phyloP scores from a whole-genome alignment of 2,113 vertebrate species.

The Corvus moneduloides region DNA sequence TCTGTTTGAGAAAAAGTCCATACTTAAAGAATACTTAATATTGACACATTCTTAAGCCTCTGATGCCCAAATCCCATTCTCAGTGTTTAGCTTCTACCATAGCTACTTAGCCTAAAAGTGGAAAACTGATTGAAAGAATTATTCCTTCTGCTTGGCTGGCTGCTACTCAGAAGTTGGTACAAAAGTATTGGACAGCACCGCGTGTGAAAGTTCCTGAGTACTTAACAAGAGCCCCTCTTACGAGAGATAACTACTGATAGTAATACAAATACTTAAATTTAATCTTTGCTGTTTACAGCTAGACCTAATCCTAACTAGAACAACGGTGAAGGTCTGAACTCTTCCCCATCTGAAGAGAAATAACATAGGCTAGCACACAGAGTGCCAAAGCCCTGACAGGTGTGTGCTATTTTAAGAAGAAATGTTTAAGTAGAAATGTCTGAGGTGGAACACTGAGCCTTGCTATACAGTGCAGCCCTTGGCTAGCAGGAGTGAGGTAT shows the following conservation, averaged over 20 bases:
- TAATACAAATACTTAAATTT: neutral
- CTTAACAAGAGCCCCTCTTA: neutral
- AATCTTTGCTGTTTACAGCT: neutral
- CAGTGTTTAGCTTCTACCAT: neutral
- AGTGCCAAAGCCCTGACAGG: neutral
- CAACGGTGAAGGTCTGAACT: neutral
- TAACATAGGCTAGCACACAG: neutral
- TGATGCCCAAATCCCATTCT: neutral
- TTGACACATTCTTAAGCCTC: neutral
- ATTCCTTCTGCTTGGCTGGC: neutral
- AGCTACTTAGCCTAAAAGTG: neutral
- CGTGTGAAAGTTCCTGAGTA: neutral
- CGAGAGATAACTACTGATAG: neutral
- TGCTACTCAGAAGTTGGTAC: neutral
- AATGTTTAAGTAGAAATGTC: neutral
- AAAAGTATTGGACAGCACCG: neutral
- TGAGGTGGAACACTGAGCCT: neutral
- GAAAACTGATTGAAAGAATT: neutral
- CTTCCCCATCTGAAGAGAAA: neutral
- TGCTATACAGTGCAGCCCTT: neutral
- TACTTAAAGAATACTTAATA: neutral
- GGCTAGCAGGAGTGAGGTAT: neutral
- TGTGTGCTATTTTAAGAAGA: neutral
- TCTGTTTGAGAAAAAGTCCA: neutral
- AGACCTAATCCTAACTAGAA: neutral